Evolutionary conservation across 2,797 vertebrate species (phyloP).

Genomic region (Falco concolor): DNA sequence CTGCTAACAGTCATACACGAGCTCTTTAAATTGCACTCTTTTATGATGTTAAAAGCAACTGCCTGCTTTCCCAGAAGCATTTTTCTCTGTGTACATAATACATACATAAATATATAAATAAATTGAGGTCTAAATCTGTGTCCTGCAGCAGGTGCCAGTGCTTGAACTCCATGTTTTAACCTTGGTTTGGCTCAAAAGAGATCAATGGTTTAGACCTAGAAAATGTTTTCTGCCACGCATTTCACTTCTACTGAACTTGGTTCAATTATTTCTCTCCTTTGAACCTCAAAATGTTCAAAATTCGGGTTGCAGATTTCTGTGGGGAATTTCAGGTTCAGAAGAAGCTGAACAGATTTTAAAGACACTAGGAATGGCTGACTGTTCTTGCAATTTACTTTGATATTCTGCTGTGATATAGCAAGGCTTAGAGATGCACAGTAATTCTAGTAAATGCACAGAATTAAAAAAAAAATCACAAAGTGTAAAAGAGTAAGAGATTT

Average conservation of each 20-base stretch:
- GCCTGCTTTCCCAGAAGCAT: not conserved
- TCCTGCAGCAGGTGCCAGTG: not conserved
- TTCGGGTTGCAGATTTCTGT: not conserved
- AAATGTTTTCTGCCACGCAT: not conserved
- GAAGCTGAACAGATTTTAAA: not conserved
- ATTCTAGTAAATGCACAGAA: not conserved
- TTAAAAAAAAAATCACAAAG: not conserved
- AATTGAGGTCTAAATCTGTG: not conserved
- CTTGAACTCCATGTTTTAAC: not conserved
- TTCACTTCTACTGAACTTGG: not conserved
- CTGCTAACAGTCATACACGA: not conserved
- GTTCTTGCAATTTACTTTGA: not conserved
- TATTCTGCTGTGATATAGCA: not conserved
- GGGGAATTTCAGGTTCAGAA: not conserved
- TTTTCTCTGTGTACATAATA: not conserved
- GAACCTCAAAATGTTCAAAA: not conserved
- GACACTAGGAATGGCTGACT: not conserved
- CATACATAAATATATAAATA: not conserved
- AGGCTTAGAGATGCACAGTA: not conserved
- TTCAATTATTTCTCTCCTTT: not conserved
- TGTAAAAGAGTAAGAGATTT: constrained; percentile 31
- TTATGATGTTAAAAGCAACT: not conserved
- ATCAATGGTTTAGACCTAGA: not conserved
- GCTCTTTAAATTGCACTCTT: not conserved
- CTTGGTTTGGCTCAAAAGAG: not conserved